phyloP scores from a whole-genome alignment of 2,888 invertebrate species.

The Tipula lateralis region DNA sequence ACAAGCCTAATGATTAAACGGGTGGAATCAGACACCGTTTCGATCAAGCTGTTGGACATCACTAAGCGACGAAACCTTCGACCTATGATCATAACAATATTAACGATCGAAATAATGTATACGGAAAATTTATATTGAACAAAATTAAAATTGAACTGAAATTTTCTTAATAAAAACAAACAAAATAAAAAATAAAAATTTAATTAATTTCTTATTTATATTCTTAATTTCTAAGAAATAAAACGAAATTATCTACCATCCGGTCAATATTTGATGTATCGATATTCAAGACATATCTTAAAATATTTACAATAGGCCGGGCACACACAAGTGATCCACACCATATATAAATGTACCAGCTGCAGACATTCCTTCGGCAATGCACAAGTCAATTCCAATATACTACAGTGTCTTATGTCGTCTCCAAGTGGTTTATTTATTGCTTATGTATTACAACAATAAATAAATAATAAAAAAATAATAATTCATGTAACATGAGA shows the following conservation, averaged over 20 bases:
- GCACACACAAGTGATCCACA: background rate
- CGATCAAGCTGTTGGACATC: too few species aligned
- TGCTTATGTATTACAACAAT: background rate
- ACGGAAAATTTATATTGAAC: background rate
- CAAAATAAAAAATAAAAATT: background rate
- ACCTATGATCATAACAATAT: background rate
- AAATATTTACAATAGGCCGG: background rate
- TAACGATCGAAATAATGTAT: background rate
- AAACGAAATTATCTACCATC: background rate
- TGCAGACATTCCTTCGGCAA: background rate
- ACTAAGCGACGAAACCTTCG: background rate
- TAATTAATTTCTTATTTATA: background rate
- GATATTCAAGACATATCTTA: background rate
- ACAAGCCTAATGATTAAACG: too few species aligned
- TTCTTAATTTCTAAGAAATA: background rate
- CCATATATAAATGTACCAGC: background rate
- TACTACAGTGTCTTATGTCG: background rate
- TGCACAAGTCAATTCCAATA: background rate
- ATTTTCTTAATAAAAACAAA: conserved; percentile 1
- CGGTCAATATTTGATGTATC: background rate
- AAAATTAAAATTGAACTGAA: background rate
- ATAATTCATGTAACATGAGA: background rate
- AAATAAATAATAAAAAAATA: background rate
- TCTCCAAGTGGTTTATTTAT: background rate
- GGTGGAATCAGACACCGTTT: too few species aligned